Evolutionary conservation across 2,797 vertebrate genomes (phyloP).

Genomic region (Allochrocebus solatus): DNA sequence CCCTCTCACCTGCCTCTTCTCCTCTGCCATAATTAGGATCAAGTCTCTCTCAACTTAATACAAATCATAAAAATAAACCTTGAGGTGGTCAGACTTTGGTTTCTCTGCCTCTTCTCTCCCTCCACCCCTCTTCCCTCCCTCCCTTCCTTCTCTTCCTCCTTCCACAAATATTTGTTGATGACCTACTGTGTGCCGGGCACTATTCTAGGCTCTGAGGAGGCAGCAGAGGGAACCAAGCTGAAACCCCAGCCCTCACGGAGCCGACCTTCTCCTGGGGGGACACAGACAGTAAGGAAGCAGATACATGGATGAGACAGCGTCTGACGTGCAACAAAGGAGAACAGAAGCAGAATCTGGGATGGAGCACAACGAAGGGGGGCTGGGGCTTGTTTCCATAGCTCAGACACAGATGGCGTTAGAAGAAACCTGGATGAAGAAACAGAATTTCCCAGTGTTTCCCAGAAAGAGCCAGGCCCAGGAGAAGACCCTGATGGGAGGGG

Average conservation of each 20-base stretch:
- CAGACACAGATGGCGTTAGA: background rate
- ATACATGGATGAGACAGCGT: fast-evolving
- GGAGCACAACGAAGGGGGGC: background rate
- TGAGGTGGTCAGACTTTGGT: background rate
- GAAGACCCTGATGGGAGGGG: background rate
- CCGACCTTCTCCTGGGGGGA: background rate
- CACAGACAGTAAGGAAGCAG: background rate
- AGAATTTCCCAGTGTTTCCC: no score
- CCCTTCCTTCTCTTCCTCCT: background rate
- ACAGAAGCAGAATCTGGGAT: no score
- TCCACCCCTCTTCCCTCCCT: background rate
- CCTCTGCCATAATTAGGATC: background rate
- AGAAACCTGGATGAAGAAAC: background rate
- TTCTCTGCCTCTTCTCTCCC: background rate
- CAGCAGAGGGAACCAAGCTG: no score
- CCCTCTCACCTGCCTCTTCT: background rate
- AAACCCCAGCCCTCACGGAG: background rate
- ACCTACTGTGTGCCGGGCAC: background rate
- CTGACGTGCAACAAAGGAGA: background rate
- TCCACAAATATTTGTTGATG: no score
- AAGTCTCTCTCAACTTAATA: background rate
- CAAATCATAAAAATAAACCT: background rate
- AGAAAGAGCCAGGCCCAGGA: background rate
- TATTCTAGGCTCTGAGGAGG: background rate
- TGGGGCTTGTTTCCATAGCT: background rate